Percentiles rank a stretch among this genome's conserved stretches.
Evolutionary conservation across 2,888 invertebrate genomes (phyloP).

Genomic region (Ennomos quercinarius): DNA sequence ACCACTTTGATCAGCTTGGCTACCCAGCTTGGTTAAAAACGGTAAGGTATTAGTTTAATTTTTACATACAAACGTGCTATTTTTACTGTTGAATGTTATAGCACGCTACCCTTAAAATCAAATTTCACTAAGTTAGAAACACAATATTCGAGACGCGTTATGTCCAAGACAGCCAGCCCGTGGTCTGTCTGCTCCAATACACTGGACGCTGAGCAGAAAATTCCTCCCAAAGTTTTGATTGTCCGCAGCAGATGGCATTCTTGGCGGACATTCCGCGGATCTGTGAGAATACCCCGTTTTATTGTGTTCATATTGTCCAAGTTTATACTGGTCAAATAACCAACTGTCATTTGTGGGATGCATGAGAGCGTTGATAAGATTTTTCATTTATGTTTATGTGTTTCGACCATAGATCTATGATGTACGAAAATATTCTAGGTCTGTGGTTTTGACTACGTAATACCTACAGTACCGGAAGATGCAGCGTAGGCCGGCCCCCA

Average conservation of each 20-base stretch:
- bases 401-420: no score
- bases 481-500: no score
- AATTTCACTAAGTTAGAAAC: constrained; percentile 34
- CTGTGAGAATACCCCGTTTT: constrained; percentile 71
- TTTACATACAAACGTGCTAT: no score
- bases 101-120: constrained; percentile 14
- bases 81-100: no score
- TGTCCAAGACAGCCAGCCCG: constrained; percentile 55
- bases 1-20: no score
- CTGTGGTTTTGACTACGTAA: no score
- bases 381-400: constrained; percentile 14
- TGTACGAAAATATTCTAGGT: no score
- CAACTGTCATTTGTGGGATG: constrained; percentile 62
- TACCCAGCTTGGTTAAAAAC: no score
- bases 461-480: no score
- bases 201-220: constrained; percentile 81
- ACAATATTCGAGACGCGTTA: constrained; percentile 43
- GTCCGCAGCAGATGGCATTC: constrained; percentile 84
- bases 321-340: constrained; percentile 66
- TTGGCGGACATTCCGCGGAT: constrained; percentile 74
- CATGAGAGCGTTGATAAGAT: constrained; percentile 25
- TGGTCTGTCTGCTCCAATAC: constrained; percentile 68
- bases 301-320: constrained; percentile 77
- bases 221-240: constrained; percentile 85
- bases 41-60: no score